Percentiles rank a stretch among this genome's conserved stretches.
phyloP scores from a whole-genome alignment of 2,888 invertebrate species.

The Nymphalis c-album region DNA sequence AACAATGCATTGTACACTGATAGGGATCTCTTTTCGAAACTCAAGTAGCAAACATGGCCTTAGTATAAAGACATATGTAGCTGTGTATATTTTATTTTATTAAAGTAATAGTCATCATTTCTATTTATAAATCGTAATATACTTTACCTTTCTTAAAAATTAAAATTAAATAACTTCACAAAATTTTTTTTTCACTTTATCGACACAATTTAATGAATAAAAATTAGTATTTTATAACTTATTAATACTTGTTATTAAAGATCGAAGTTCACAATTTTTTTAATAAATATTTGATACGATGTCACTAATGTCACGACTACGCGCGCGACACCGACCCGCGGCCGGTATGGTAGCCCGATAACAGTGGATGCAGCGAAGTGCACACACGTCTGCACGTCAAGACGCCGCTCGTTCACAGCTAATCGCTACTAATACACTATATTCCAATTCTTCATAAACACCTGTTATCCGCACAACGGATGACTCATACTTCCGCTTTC shows the following conservation, averaged over 20 bases:
- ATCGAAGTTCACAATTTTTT: no score
- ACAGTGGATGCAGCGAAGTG: neutral
- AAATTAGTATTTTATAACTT: no score
- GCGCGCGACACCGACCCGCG: neutral
- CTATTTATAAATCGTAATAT: neutral
- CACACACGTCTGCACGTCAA: neutral
- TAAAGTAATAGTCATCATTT: neutral
- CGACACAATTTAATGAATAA: no score
- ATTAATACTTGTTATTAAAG: no score
- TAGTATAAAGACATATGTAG: no score
- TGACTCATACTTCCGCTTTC: neutral
- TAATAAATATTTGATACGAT: no score
- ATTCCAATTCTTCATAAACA: neutral
- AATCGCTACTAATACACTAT: neutral
- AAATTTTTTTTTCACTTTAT: neutral
- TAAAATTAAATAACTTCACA: neutral
- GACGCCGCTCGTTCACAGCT: conserved; percentile 1
- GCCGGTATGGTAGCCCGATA: neutral
- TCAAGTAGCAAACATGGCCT: neutral
- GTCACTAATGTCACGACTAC: no score
- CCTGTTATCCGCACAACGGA: no score
- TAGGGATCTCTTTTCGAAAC: neutral
- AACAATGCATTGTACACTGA: neutral
- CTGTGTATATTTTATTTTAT: no score
- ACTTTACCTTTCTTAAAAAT: neutral